Base-by-base conservation (phyloP, 2,797 vertebrate genomes). In the Sebastes oblongus region DNA sequence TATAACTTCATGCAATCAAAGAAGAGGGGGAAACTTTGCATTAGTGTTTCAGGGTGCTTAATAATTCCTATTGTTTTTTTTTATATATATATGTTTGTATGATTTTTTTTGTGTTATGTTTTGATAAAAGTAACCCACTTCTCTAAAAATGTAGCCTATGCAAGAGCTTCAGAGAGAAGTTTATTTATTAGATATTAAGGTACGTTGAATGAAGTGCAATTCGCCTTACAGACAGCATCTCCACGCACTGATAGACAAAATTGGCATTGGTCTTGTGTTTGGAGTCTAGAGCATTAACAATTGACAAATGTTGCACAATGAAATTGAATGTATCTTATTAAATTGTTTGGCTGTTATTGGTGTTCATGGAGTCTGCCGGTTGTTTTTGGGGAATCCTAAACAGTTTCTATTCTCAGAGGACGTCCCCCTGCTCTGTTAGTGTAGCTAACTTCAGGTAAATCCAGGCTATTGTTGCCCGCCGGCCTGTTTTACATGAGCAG, bases 321-420 rank as follows among this genome's bases (percentile, higher is more conserved):
- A 95, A 95, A 95, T 91, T 96, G 95, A 96, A 96, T 96, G 96
- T 96, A 96, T 95, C 94, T 95, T 92, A 95, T 95, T 96, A 95
- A 96, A 95, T 82, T 86, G 86, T 92, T 93, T 93, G 91, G 85
- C 89, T 91, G 88, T 89, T 89, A 87, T 29, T 76, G 76, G 82
- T 88, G 75, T 73, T 60, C 61, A 6, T 82, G 66, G 88, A 90
- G 78, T 88, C 85, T 90, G 85, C 74, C 55, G 62, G 61, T 85
- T 92, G 81, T 86, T 90, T 89, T 77, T 3, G 30, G 60, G 20
- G 32, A 72, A 66, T 75, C 70, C 50, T 81, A 27, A 58, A 66
- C 29, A 10, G 25, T 68, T 74, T 77, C 61, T 64, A 42, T 27
- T 65, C 2, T 29, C 4, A 66, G 20, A 62, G 12, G 27, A 69